Evolutionary conservation across 2,888 invertebrate species (phyloP), one percentile per base, ranked within the genome.

Genomic region (Notodonta ziczac): DNA sequence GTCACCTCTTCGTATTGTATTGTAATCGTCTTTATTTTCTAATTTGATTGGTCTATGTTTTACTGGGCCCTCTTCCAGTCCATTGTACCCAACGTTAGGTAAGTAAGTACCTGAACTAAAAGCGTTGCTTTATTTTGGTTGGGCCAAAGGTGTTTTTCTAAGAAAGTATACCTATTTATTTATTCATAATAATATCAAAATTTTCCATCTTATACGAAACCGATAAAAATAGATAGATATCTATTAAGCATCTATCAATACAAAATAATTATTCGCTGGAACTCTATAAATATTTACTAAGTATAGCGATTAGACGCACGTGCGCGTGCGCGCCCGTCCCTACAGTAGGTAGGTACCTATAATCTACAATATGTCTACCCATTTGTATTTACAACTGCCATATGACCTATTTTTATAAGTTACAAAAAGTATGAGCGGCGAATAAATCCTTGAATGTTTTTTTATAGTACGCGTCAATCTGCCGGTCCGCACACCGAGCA

Each of bases 291-390:
- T 86, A 82, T 88, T 87, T 85, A 75, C 70, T 69, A 74, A 76
- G 80, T 73, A 78, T 74, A 78, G 87, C 24, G 90, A 91, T 89
- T 85, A 85, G 83, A 84, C 85, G 86, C 91, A 91, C 91, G 91
- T 91, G 91, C 88, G 87, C 91, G 91, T 91, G 91, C 88, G 87
- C 74, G 48, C 67, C 72, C 69, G 68, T 68, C 63, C 54, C 64
- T 56, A 54, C 57, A 63, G 63, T 58, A 74, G 58, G 65, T 67
- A 74, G 55, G 65, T 67, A 60, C 67, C 72, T 76, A 24, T 24
- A 74, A 62, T 60, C 66, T 67, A 62, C 65, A 58, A 69, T 69
- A 64, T 52, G 52, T 70, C 71, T 67, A 74, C 69, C 69, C 74
- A 69, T 61, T 69, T 65, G 67, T 84, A 84, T 83, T 81, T 82